Evolutionary conservation across 2,113 vertebrate genomes (phyloP), one percentile per base, ranked within the genome.

Genomic region (Callipepla squamata): DNA sequence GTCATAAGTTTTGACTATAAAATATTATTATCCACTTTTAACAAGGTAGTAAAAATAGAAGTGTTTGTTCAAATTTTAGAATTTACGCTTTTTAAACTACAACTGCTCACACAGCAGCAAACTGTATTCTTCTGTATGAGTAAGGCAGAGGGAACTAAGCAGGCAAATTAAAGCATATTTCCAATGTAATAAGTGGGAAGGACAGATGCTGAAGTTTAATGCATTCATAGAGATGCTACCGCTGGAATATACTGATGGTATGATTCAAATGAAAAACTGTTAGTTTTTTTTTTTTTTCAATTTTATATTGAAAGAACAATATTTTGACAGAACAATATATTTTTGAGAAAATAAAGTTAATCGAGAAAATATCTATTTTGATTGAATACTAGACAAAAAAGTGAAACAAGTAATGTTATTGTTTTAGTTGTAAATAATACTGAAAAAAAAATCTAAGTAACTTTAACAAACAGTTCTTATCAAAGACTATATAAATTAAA

Each of bases 41-140:
- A 57, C 0, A 6, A 76, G 7, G 45, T 17, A 6, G 6, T 36
- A 6, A 78, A 72, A 81, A 61, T 22, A 5, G 0, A 25, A 88
- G 1, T 17, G 5, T 44, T 74, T 57, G 38, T 61, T 65, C 0
- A 85, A 87, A 89, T 79, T 19, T 13, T 9, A 53, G 9, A 11
- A 55, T 17, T 48, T 62, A 80, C 69, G 6, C 2, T 62, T 75
- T 74, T 72, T n/a, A 77, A 80, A 26, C 30, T 38, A 2, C 5
- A 8, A 26, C 51, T 85, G 15, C 55, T 55, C 2, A 6, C 22
- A 18, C 4, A 23, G 13, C 11, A 7, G 40, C 5, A 78, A 92
- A 65, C 4, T 38, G 5, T 8, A 30, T 61, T 85, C 9, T 40
- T 77, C 9, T 34, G 72, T 61, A 30, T 69, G 53, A 44, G 6